Evolutionary conservation across 2,888 invertebrate species (phyloP).

Genomic region (Scelioninae gen. 1): DNA sequence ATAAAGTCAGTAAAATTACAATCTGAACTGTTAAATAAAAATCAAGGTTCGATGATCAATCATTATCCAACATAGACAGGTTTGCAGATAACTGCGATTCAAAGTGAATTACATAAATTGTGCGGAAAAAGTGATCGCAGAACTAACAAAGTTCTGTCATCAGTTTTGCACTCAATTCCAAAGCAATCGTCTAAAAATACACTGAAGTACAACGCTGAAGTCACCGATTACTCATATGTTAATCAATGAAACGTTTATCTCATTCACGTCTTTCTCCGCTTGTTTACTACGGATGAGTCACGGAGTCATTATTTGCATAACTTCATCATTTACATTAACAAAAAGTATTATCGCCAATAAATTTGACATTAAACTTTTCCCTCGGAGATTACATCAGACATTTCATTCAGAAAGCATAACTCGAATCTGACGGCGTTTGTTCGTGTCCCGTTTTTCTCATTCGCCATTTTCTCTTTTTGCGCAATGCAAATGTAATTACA

Average conservation of each 20-base stretch:
- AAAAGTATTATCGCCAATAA: slow-evolving; percentile 41
- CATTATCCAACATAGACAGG: not conserved
- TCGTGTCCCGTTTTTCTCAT: not conserved
- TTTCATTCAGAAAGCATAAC: slow-evolving; percentile 39
- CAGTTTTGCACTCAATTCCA: not conserved
- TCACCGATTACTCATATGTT: slow-evolving; percentile 47
- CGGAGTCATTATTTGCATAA: slow-evolving; percentile 46
- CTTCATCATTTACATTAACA: slow-evolving; percentile 38
- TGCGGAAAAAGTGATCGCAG: too few relatives aligned
- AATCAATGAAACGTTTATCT: slow-evolving; percentile 51
- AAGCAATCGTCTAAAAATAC: slow-evolving; percentile 5
- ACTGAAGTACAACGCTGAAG: not conserved
- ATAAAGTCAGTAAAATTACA: slow-evolving; percentile 17
- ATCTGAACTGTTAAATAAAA: not conserved
- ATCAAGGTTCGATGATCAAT: slow-evolving; percentile 15
- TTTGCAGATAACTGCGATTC: slow-evolving; percentile 3
- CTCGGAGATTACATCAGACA: slow-evolving; percentile 19
- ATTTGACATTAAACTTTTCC: slow-evolving; percentile 19
- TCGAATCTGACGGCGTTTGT: slow-evolving; percentile 3
- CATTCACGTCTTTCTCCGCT: slow-evolving; percentile 46
- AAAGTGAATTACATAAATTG: too few relatives aligned
- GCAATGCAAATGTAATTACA: slow-evolving; percentile 52
- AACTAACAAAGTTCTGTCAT: too few relatives aligned
- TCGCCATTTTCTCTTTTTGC: slow-evolving; percentile 8
- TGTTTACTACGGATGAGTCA: slow-evolving; percentile 54